Percentiles rank a stretch among this genome's conserved stretches.
These are phyloP conservation scores for Fragum whitleyi DNA, from an alignment of 2,888 invertebrate species.

Conservation along the genomic window DNA sequence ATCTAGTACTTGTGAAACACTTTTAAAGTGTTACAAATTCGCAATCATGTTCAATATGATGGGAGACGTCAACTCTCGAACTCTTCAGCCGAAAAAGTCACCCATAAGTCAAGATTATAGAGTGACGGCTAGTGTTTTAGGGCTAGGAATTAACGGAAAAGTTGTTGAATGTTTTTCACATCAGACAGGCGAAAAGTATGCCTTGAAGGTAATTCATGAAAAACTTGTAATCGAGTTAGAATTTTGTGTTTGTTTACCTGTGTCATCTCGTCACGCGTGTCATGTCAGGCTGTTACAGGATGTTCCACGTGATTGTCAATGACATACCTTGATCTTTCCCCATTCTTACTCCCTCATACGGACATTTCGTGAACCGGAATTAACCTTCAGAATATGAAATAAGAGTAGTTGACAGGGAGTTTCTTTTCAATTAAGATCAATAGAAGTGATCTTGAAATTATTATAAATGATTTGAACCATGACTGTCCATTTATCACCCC, in stretches of 20 bases:
- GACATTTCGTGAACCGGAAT: no score
- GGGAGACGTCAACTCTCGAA: conserved; percentile 71
- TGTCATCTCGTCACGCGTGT: background rate
- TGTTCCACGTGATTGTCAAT: background rate
- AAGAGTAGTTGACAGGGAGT: no score
- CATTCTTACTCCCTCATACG: no score
- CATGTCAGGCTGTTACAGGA: background rate
- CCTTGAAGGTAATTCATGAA: conserved; percentile 92
- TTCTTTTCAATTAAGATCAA: no score
- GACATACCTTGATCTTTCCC: background rate
- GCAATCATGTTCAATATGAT: conserved; percentile 70
- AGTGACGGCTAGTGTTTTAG: conserved; percentile 96
- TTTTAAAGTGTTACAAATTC: conserved; percentile 30
- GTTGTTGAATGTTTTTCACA: conserved; percentile 97
- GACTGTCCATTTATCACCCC: no score
- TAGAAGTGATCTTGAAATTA: no score
- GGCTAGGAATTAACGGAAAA: conserved; percentile 99
- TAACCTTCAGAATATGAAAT: no score
- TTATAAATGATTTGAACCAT: no score
- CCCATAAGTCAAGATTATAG: conserved; percentile 96
- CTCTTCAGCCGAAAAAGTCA: conserved; percentile 88
- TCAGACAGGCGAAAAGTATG: conserved; percentile 92
- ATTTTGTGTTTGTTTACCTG: background rate
- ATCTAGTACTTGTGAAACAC: conserved; percentile 23
- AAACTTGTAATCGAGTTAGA: background rate